Conservation (phyloP, 2,113 vertebrate species). For the Salvelinus sp. region DNA sequence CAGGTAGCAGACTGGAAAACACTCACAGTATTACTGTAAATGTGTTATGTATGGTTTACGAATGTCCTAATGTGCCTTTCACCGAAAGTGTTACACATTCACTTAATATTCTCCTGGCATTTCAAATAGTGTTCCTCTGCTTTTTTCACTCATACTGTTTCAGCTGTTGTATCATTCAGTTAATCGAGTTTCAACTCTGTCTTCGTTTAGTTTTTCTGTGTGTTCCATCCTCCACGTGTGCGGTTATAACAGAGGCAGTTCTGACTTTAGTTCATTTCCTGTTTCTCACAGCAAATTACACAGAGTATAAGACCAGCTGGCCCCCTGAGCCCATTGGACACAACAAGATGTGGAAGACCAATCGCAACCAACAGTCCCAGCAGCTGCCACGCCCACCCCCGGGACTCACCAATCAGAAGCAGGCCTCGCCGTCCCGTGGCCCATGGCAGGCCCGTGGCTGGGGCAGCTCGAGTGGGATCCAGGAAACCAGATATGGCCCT, state of each 20-base stretch:
- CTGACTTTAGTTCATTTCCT: conserved; percentile 8
- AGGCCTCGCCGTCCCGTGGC: conserved; percentile 85
- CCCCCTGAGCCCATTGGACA: conserved; percentile 98
- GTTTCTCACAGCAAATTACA: conserved; percentile 88
- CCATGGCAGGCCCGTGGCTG: conserved; percentile 88
- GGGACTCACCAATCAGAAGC: conserved; percentile 91
- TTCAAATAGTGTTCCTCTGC: no score
- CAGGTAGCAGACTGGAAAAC: conserved; percentile 76
- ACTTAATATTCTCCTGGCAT: no score
- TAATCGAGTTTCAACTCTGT: background rate
- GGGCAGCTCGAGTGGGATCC: conserved; percentile 73
- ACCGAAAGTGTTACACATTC: no score
- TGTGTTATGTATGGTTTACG: no score
- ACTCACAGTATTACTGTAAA: background rate
- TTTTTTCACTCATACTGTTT: no score
- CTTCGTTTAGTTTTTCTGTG: background rate
- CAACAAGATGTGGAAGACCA: conserved; percentile 98
- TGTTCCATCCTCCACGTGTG: background rate
- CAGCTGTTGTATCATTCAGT: background rate
- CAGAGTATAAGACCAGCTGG: conserved; percentile 98
- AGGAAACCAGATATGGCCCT: conserved; percentile 84
- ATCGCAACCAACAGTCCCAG: conserved; percentile 77
- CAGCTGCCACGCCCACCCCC: conserved; percentile 93
- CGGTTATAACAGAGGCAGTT: background rate
- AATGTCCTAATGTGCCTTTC: no score